A percentile compares a stretch with the other conserved stretches of the same genome.
phyloP scores from a whole-genome alignment of 2,797 vertebrate genomes.

The Coranthus polyacanthus region DNA sequence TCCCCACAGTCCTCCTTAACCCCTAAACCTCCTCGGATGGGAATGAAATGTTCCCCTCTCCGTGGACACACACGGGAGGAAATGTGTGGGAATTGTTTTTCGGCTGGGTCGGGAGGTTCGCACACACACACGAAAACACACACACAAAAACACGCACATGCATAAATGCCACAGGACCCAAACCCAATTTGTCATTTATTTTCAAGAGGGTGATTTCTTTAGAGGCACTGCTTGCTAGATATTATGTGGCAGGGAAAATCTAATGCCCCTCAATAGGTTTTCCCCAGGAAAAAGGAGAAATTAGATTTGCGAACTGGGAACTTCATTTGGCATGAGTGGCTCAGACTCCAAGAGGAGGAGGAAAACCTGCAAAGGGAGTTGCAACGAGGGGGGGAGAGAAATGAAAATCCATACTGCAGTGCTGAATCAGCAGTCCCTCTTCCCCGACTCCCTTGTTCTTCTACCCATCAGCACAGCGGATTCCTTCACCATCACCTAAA shows the following conservation, averaged over 20 bases:
- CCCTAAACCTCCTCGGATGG: constrained; percentile 40
- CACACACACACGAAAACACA: constrained; percentile 1
- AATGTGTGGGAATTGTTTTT: constrained; percentile 57
- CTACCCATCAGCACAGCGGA: constrained; percentile 29
- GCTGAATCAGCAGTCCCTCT: constrained; percentile 88
- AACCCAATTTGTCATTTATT: constrained; percentile 98
- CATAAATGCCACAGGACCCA: constrained; percentile 71
- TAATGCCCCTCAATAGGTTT: constrained; percentile 90
- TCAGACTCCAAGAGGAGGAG: constrained; percentile 44
- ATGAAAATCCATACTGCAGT: constrained; percentile 87
- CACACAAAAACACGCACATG: constrained; percentile 81
- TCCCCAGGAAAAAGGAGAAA: constrained; percentile 70
- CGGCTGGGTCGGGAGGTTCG: constrained; percentile 40
- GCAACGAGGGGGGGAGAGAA: constrained; percentile 27
- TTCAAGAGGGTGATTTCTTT: constrained; percentile 92
- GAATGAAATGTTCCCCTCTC: constrained; percentile 50
- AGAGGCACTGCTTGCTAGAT: constrained; percentile 90
- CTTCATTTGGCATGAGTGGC: constrained; percentile 78
- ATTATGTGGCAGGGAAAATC: constrained; percentile 96
- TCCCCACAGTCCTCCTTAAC: constrained; percentile 51
- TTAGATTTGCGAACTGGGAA: constrained; percentile 82
- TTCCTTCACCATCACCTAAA: constrained; percentile 16
- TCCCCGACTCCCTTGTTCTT: constrained; percentile 38
- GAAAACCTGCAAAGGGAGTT: constrained; percentile 25
- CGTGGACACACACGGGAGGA: constrained; percentile 3